phyloP scores from a whole-genome alignment of 2,888 invertebrate species.

The Apamea crenata region DNA sequence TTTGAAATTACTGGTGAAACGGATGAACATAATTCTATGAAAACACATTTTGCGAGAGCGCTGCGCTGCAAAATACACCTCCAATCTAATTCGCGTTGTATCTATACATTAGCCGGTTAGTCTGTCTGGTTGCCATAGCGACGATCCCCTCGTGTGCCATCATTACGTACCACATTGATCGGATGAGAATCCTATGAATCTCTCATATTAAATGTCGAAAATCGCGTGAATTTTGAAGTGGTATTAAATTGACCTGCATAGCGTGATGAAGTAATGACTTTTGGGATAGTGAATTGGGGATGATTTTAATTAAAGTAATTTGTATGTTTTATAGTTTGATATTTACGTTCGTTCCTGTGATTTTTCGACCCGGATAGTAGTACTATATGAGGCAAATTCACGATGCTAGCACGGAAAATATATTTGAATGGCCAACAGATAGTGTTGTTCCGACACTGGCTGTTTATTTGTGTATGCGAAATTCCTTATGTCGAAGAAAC shows the following conservation, averaged over 20 bases:
- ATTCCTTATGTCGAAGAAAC: not conserved
- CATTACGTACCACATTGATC: conserved; percentile 39
- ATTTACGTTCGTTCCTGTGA: not conserved
- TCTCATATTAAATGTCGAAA: conserved; percentile 16
- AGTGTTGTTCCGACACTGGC: not conserved
- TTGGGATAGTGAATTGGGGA: not conserved
- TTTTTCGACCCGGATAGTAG: not conserved
- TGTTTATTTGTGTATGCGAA: not conserved
- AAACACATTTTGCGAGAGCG: conserved; percentile 15
- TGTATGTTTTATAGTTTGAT: not conserved
- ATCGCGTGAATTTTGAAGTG: conserved; percentile 24
- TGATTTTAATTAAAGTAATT: not conserved
- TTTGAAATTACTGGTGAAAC: conserved; percentile 1
- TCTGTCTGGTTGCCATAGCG: conserved; percentile 55
- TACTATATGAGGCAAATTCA: not conserved
- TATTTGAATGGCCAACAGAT: not conserved
- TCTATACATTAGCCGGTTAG: conserved; percentile 24
- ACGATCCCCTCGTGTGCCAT: conserved; percentile 48
- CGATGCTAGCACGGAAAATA: not conserved
- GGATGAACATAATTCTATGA: not conserved
- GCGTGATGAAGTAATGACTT: not conserved
- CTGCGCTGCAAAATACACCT: conserved; percentile 19
- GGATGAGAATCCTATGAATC: conserved; percentile 15
- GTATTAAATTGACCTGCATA: conserved; percentile 14
- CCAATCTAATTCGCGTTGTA: conserved; percentile 22